Base-by-base conservation (phyloP, 2,113 vertebrate species). In the Tenrec ecaudatus region DNA sequence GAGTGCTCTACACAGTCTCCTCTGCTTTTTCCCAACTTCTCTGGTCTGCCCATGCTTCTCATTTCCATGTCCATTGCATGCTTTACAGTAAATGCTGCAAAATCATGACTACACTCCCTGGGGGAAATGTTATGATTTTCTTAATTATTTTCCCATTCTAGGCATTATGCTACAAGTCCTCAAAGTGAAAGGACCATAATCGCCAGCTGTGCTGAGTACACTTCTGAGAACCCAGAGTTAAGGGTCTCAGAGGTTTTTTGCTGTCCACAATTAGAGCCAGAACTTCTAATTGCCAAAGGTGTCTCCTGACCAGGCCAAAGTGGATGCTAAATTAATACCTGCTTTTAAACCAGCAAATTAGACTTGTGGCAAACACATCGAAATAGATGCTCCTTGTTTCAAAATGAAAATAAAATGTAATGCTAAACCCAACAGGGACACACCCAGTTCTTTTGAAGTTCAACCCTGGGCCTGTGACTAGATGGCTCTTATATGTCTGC, bases 311-410 rank as follows among this genome's bases (percentile, higher is more conserved):
- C 81, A 33, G 79, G 75, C 62, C 89, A 91, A 73, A 91, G 84
- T 96, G 69, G 77, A 77, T 94, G 91, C 91, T 93, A 95, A 94
- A 53, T 82, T 90, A 89, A 92, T 58, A 82, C 23, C 47, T 83
- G 47, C 82, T 94, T 94, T 77, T 69, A 93, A 93, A 93, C 88
- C 53, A 69, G 25, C 80, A 93, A 78, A 87, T 88, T 89, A 90
- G 31, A 57, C 76, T 71, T 82, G 88, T 57, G 38, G 64, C 71
- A 53, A 7, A 31, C 91, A 20, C 27, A 31, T 19, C 86, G 53
- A 94, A 81, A 88, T 40, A 92, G 62, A 94, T 66, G 73, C 82
- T 89, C 76, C 43, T 47, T 17, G 9, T 81, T 93, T 87, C 93
- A 75, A 95, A 95, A 87, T 76, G 84, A 84, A 91, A 94, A 92